These are phyloP conservation scores for Phortica magna DNA, from an alignment of 2,888 invertebrate genomes.

Conservation along the genomic window DNA sequence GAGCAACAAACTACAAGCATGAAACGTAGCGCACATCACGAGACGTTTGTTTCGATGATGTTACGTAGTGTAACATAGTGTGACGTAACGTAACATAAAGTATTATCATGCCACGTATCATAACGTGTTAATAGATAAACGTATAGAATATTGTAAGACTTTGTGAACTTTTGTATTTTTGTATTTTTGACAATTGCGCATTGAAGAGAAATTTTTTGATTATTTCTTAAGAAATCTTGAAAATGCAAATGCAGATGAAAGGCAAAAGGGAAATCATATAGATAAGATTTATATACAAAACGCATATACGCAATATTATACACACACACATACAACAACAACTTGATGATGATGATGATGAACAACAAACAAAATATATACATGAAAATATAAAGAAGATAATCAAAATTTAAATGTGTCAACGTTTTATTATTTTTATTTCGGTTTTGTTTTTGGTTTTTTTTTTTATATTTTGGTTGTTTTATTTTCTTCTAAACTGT, in stretches of 20 bases:
- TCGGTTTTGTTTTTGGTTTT: slow-evolving; percentile 28
- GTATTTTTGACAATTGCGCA: slow-evolving; percentile 63
- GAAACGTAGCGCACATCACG: too few relatives aligned
- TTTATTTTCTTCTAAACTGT: slow-evolving; percentile 52
- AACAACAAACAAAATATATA: slow-evolving; percentile 50
- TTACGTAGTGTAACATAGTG: background rate
- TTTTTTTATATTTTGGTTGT: slow-evolving; percentile 51
- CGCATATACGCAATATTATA: slow-evolving; percentile 44
- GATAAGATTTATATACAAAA: slow-evolving; percentile 18
- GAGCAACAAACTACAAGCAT: too few relatives aligned
- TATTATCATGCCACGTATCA: background rate
- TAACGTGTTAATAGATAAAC: background rate
- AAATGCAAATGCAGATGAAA: slow-evolving; percentile 27
- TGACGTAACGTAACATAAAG: background rate
- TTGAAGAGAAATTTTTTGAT: slow-evolving; percentile 17
- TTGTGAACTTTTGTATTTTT: slow-evolving; percentile 69
- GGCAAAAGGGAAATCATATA: background rate
- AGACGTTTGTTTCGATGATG: too few relatives aligned
- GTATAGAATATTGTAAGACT: slow-evolving; percentile 52
- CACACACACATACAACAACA: slow-evolving; percentile 41
- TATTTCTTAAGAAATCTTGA: slow-evolving; percentile 37
- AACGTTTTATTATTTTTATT: slow-evolving; percentile 5
- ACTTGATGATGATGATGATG: slow-evolving; percentile 38
- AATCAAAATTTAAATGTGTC: slow-evolving; percentile 60
- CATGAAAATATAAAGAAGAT: slow-evolving; percentile 72